These are phyloP conservation scores for Oreocharis arfaki DNA, from an alignment of 2,113 vertebrate genomes.

Conservation along the genomic window DNA sequence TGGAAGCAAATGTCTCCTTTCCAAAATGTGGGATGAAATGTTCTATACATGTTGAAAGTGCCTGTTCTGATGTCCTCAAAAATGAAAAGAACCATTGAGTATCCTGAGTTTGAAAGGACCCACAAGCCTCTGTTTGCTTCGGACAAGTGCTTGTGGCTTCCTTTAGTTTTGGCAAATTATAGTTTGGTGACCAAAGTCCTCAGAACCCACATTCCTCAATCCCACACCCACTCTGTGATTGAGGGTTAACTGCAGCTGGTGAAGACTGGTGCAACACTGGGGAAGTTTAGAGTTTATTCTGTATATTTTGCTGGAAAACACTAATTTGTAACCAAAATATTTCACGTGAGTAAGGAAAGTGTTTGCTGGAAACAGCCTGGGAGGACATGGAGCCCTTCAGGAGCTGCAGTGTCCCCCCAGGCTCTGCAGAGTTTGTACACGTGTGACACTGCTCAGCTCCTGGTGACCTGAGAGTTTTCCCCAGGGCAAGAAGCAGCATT, in stretches of 20 bases:
- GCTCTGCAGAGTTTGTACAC: background rate
- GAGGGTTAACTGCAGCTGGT: background rate
- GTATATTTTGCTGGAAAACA: background rate
- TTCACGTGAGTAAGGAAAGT: fast-evolving
- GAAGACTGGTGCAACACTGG: background rate
- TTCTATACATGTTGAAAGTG: background rate
- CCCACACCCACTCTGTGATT: fast-evolving
- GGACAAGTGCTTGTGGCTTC: background rate
- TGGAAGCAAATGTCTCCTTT: background rate
- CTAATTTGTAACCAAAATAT: background rate
- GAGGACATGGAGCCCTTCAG: background rate
- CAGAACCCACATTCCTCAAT: background rate
- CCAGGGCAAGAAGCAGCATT: background rate
- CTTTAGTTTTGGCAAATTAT: background rate
- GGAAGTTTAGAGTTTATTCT: background rate
- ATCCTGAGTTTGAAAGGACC: background rate
- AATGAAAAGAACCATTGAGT: background rate
- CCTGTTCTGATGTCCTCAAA: background rate
- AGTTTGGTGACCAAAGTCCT: background rate
- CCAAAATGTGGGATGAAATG: background rate
- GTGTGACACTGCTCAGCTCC: background rate
- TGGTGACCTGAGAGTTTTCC: background rate
- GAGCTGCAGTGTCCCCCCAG: background rate
- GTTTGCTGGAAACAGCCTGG: background rate
- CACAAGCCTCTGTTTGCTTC: background rate